Base-by-base conservation (phyloP, 2,113 vertebrate genomes). In the Chroicocephalus ridibundus region DNA sequence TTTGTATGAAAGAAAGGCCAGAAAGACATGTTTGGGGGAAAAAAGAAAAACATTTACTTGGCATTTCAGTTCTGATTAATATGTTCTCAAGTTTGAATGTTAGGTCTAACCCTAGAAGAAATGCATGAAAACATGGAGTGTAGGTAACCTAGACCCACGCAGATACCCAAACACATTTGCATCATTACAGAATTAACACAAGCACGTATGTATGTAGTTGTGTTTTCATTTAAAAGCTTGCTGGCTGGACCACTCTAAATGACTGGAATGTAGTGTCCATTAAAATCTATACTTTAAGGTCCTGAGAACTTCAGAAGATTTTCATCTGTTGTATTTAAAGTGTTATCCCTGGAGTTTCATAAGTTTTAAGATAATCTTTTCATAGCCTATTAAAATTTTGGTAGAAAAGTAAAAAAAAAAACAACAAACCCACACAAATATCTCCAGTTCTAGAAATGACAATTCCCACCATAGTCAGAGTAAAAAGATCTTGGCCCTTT, bases 131-230 rank as follows among this genome's bases (percentile, higher is more conserved):
- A 62, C 25, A 18, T 18, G 13, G 27, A n/a, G 7, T 7, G 1
- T 22, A 55, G 12, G 32, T 71, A 74, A 31, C 60, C 64, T 0
- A 78, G 42, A 62, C 8, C 13, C 36, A 52, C 5, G 12, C 11
- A 90, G 25, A 24, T 64, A 51, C 46, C 15, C 40, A n/a, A 64
- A 58, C 6, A 19, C 25, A 36, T 54, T n/a, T 70, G 5, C 19
- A 5, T 65, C 11, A 20, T 80, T 82, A 31, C 25, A 25, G 40
- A 57, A 44, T 62, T 88, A 52, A 46, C 36, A 69, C 6, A 38
- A 52, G 10, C 47, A 61, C 12, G 9, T 18, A 22, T 0, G 0
- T 10, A 32, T 7, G 13, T 13, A 51, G 31, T 29, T 86, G 34
- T 65, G 55, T 62, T 86, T 77, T 58, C 27, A 46, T 74, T 69